Percentiles rank a stretch among this genome's conserved stretches.
Conservation (phyloP, 2,113 vertebrate genomes). For the Tyto alba region DNA sequence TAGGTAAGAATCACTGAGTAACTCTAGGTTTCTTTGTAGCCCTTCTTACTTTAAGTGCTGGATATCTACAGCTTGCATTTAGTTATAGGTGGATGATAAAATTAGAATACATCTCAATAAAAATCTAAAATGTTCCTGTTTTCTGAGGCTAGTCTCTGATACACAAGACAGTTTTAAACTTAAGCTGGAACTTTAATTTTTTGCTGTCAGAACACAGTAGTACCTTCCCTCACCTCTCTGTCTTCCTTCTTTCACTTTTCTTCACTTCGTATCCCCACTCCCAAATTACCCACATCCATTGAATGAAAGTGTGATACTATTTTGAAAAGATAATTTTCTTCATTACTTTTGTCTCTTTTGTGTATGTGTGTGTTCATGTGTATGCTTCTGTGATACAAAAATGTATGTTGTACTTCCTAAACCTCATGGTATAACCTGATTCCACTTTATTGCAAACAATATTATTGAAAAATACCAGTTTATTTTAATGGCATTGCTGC, state of each 20-base stretch:
- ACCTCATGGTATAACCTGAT: not conserved
- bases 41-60: not conserved
- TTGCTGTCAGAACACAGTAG: not conserved
- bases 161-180: not conserved
- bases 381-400: not conserved
- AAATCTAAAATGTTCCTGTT: not conserved
- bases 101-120: accelerated
- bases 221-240: not conserved
- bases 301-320: not conserved
- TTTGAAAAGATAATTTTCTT: not conserved
- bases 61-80: not conserved
- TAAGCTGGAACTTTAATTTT: not conserved
- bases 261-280: not conserved
- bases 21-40: not conserved
- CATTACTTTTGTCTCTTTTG: not conserved
- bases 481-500: not conserved
- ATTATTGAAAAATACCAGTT: not conserved
- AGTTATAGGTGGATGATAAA: not conserved
- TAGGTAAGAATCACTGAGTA: slow-evolving; percentile 77
- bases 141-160: not conserved
- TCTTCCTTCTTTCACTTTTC: not conserved
- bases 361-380: not conserved
- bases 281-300: not conserved
- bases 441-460: not conserved
- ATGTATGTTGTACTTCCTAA: not conserved